Percentiles rank a stretch among this genome's conserved stretches.
Evolutionary conservation across 2,888 invertebrate genomes (phyloP).

Genomic region (Cheilosia pagana): DNA sequence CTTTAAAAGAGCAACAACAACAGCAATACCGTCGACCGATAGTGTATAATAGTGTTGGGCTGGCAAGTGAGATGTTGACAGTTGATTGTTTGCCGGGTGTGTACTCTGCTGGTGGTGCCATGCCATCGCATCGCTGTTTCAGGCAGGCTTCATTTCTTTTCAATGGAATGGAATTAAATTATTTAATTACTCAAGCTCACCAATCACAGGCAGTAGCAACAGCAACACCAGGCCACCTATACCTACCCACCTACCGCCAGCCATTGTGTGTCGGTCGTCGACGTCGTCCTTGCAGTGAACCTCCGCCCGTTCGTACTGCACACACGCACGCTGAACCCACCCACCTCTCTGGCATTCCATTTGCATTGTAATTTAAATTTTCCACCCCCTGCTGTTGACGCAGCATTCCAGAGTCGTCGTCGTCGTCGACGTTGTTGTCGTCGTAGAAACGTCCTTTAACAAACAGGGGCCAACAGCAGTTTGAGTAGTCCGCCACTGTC

Average conservation of each 20-base stretch:
- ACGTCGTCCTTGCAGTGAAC: conserved; percentile 39
- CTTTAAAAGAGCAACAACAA: conserved; percentile 60
- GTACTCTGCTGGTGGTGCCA: conserved; percentile 3
- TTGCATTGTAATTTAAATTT: conserved; percentile 75
- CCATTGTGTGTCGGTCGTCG: conserved; percentile 18
- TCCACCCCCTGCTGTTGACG: conserved; percentile 63
- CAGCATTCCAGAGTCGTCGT: conserved; percentile 40
- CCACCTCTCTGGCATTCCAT: conserved; percentile 24
- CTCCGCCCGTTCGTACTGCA: conserved; percentile 24
- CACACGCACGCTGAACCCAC: not conserved
- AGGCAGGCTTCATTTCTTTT: conserved; percentile 74
- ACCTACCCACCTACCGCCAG: conserved; percentile 41
- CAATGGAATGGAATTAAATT: conserved; percentile 78
- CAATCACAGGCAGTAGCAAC: conserved; percentile 79
- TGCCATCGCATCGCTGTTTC: conserved; percentile 63
- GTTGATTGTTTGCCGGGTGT: conserved; percentile 60
- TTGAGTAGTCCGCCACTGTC: conserved; percentile 58
- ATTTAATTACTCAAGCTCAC: conserved; percentile 82
- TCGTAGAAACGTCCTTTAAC: conserved; percentile 62
- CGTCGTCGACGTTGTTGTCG: conserved; percentile 38
- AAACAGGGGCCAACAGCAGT: conserved; percentile 54
- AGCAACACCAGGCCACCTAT: conserved; percentile 72
- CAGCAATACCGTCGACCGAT: conserved; percentile 41
- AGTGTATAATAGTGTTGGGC: conserved; percentile 50
- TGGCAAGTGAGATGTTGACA: conserved; percentile 75